Evolutionary conservation across 2,888 invertebrate genomes (phyloP), one percentile per base, ranked within the genome.

Genomic region (Rhagonycha lutea): DNA sequence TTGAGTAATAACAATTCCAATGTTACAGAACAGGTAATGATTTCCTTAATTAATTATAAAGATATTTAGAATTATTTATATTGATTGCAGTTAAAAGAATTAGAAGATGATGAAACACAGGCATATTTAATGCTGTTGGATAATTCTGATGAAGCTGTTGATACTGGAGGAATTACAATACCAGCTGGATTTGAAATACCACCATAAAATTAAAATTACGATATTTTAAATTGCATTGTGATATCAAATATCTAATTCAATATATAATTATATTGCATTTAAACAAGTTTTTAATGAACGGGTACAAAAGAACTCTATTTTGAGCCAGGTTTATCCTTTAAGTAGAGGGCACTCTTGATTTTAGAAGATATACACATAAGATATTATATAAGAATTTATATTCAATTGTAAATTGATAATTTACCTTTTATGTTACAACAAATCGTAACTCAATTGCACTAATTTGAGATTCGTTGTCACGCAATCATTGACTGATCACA

Each of bases 161-260:
- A 91, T 80, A 90, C 90, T 3, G 91, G 90, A 14, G 90, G 90
- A 24, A 90, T 91, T 78, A 91, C 90, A 24, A 91, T 91, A 78
- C 90, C 90, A 1, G 90, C 90, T 7, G 90, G 88, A 26, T 81
- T 83, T 61, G 85, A 86, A 74, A 70, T 82, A n/a, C 80, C 63
- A 65, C 8, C 63, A n/a, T 65, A 65, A 65, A 24, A 14, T 65
- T 47, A 12, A 47, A n/a, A 47, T 47, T 47, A 4, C n/a, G 47
- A 47, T n/a, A 47, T 47, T 47, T 47, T 47, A 47, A 47, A 47
- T 47, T 47, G 47, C 47, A 47, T n/a, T 47, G 47, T 47, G 47
- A 47, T 47, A 47, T n/a, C 47, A 47, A 32, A 32, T 32, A 32
- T 32, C 47, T 47, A 47, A 47, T 47, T 47, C 5, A 47, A 47